Percentiles rank a stretch among this genome's conserved stretches.
Conservation (phyloP, 2,888 invertebrate species). For the Smittia aterrima region DNA sequence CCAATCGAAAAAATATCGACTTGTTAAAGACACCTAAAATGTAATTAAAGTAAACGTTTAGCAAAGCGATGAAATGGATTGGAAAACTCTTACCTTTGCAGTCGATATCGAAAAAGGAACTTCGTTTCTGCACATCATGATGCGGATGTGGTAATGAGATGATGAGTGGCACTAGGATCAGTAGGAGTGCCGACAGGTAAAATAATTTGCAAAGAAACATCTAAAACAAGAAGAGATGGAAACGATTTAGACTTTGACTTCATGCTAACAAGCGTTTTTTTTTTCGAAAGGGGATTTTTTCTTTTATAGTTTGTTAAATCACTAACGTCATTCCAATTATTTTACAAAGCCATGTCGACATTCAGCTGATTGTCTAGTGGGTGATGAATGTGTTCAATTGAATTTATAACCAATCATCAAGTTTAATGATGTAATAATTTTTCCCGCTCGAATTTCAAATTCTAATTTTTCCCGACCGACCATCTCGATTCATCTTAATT, state of each 20-base stretch:
- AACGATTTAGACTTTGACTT: constrained; percentile 52
- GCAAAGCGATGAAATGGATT: background rate
- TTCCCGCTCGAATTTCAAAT: constrained; percentile 19
- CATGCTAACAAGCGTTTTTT: background rate
- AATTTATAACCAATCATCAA: constrained; percentile 16
- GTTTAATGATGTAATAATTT: constrained; percentile 17
- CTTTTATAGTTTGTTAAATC: background rate
- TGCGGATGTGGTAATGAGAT: constrained; percentile 52
- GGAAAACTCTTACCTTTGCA: constrained; percentile 62
- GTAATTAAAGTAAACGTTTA: background rate
- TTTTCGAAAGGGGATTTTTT: background rate
- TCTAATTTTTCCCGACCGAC: background rate
- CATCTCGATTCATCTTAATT: constrained; percentile 18
- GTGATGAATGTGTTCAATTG: constrained; percentile 26
- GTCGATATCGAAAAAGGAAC: constrained; percentile 80
- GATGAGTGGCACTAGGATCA: constrained; percentile 54
- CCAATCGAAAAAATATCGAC: constrained; percentile 82
- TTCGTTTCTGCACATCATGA: constrained; percentile 80
- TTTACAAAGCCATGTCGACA: background rate
- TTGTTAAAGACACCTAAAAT: constrained; percentile 76
- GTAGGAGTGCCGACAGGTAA: constrained; percentile 48
- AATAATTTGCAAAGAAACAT: constrained; percentile 42
- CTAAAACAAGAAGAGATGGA: constrained; percentile 49
- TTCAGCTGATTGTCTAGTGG: background rate
- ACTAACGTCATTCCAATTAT: constrained; percentile 26